Percentiles rank a stretch among this genome's conserved stretches.
Conservation (phyloP, 2,888 invertebrate genomes). For the Caradrina kadenii region DNA sequence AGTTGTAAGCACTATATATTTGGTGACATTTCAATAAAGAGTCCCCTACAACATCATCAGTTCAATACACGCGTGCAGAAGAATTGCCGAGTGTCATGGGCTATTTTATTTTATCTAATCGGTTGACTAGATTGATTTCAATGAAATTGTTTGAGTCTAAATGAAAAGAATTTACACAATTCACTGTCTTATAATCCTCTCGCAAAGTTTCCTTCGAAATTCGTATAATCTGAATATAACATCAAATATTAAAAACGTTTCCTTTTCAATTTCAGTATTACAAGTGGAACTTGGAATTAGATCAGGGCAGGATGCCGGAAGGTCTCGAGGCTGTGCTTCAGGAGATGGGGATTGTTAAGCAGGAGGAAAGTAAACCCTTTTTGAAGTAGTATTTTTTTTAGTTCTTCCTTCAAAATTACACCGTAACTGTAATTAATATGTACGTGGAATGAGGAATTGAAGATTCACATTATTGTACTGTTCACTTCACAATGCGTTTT, state of each 20-base stretch:
- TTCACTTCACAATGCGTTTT: constrained; percentile 17
- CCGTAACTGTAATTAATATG: constrained; percentile 20
- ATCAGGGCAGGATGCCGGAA: constrained; percentile 95
- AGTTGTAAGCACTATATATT: too few relatives aligned
- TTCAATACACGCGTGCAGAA: too few relatives aligned
- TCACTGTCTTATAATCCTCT: too few relatives aligned
- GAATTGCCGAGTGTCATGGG: too few relatives aligned
- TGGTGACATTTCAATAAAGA: too few relatives aligned
- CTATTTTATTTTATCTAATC: too few relatives aligned
- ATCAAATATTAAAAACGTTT: constrained; percentile 4
- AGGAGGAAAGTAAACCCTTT: constrained; percentile 88
- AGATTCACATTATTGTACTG: constrained; percentile 38
- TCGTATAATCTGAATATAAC: too few relatives aligned
- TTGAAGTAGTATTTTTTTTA: constrained; percentile 62
- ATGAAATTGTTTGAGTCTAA: too few relatives aligned
- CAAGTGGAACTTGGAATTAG: constrained; percentile 95
- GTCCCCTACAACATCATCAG: too few relatives aligned
- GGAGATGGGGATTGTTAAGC: constrained; percentile 93
- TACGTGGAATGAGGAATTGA: constrained; percentile 28
- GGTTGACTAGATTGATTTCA: too few relatives aligned
- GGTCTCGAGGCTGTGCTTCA: constrained; percentile 94
- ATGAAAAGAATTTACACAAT: too few relatives aligned
- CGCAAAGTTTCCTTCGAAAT: too few relatives aligned
- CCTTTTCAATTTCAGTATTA: constrained; percentile 91
- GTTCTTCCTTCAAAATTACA: constrained; percentile 21